Evolutionary conservation across 1,140 invertebrate species (phyloP).

Genomic region (Zeugodacus cucurbitae): DNA sequence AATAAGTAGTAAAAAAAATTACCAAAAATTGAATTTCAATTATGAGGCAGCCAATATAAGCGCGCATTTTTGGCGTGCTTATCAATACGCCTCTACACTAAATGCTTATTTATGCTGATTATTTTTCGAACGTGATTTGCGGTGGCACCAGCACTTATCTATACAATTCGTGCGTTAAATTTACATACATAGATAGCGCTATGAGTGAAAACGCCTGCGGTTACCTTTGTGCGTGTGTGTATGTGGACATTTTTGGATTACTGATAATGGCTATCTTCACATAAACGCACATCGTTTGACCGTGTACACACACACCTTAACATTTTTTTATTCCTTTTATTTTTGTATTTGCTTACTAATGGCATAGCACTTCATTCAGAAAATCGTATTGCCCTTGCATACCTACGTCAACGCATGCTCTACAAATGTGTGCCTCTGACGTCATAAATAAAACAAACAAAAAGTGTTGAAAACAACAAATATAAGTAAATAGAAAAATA

Average conservation of each 20-base stretch:
- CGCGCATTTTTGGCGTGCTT: not conserved
- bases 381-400: not conserved
- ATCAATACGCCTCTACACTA: not conserved
- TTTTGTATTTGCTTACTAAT: not conserved
- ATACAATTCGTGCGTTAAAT: not conserved
- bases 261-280: not conserved
- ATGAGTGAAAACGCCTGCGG: not conserved
- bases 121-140: slow-evolving; percentile 7
- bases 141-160: not conserved
- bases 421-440: not conserved
- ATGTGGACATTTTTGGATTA: not conserved
- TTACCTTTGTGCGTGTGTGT: not conserved
- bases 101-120: not conserved
- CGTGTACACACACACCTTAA: not conserved
- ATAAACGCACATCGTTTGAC: not conserved
- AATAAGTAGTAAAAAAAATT: not conserved
- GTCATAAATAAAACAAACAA: not conserved
- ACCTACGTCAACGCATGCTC: not conserved
- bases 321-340: not conserved
- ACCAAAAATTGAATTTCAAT: not conserved
- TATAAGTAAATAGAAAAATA: not conserved
- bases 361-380: not conserved
- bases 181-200: not conserved
- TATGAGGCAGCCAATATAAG: not conserved
- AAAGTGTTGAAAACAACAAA: not conserved